Evolutionary conservation across 2,888 invertebrate genomes (phyloP).

Genomic region (Buathra laborator): DNA sequence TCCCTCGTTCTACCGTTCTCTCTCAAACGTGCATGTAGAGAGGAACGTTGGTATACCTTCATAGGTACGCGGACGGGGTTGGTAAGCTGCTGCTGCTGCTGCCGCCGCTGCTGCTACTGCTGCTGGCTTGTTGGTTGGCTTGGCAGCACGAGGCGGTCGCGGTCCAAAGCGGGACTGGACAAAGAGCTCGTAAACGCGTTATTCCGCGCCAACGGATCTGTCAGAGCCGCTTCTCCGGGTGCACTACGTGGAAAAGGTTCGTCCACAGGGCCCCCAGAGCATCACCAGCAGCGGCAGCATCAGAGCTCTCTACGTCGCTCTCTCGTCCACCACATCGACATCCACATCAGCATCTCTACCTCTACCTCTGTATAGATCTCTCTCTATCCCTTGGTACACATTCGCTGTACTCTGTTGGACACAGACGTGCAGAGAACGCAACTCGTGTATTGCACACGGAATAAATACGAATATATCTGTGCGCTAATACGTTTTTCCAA

Average conservation of each 20-base stretch:
- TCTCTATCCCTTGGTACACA: not conserved
- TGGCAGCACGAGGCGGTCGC: constrained; percentile 75
- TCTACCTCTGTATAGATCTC: constrained; percentile 6
- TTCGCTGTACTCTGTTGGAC: constrained; percentile 19
- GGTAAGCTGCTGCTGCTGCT: constrained; percentile 62
- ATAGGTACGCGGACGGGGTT: constrained; percentile 64
- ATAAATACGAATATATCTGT: not conserved
- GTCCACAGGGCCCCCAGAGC: constrained; percentile 66
- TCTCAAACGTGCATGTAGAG: constrained; percentile 7
- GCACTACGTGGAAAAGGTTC: constrained; percentile 74
- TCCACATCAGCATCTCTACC: constrained; percentile 65
- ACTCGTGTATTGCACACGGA: not conserved
- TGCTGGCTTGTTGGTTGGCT: constrained; percentile 55
- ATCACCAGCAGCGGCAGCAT: constrained; percentile 59
- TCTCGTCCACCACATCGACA: constrained; percentile 65
- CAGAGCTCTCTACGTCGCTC: constrained; percentile 52
- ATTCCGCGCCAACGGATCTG: constrained; percentile 85
- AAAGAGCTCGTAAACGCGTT: constrained; percentile 85
- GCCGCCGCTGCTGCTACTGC: constrained; percentile 39
- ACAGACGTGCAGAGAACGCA: not conserved
- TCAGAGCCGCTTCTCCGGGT: constrained; percentile 83
- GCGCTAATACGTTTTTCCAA: not conserved
- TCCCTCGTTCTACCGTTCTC: constrained; percentile 47
- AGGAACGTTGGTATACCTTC: constrained; percentile 24
- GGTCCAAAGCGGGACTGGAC: constrained; percentile 82